Base-by-base conservation (phyloP, 2,797 vertebrate genomes). In the Myotis planiceps region DNA sequence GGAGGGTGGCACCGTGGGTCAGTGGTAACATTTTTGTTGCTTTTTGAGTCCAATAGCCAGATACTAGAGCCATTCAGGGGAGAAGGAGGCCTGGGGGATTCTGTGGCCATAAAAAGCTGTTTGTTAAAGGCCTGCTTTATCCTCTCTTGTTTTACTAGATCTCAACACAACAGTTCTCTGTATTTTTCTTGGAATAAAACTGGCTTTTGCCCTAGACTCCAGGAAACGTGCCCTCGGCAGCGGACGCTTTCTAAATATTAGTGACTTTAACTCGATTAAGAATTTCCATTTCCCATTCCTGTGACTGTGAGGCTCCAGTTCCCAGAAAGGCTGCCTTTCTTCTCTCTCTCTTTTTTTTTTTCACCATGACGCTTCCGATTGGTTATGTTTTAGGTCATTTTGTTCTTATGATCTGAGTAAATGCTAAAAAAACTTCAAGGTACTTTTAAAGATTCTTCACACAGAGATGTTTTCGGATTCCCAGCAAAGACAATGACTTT, bases 141-240 rank as follows among this genome's bases (percentile, higher is more conserved):
- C 60, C 68, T 78, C 69, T 78, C 72, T 89, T 75, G 65, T 92
- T 92, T 96, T 49, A 86, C 79, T 66, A 65, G 65, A 83, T 75
- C 29, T 66, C 88, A 91, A 78, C 60, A 97, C 92, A 97, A 95
- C 53, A 69, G 93, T 84, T 92, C 90, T 96, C 96, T 96, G 85
- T 97, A 89, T 95, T 95, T 97, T 96, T 89, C 94, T 96, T 97
- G 97, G 94, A 96, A 91, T 93, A 92, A 87, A 96, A 92, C 34
- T 95, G 86, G 71, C 75, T 55, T 88, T 96, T 96, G 75, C 93
- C 86, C 68, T 83, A 88, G 74, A 95, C 27, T 23, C 92, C 94
- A 95, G 93, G 83, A 96, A 97, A 95, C 27, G 47, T 63, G 71
- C 60, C 85, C 83, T 91, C 47, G 81, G 85, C 72, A 88, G 83